phyloP scores from a whole-genome alignment of 2,113 vertebrate genomes.

The Notothenia rossii region DNA sequence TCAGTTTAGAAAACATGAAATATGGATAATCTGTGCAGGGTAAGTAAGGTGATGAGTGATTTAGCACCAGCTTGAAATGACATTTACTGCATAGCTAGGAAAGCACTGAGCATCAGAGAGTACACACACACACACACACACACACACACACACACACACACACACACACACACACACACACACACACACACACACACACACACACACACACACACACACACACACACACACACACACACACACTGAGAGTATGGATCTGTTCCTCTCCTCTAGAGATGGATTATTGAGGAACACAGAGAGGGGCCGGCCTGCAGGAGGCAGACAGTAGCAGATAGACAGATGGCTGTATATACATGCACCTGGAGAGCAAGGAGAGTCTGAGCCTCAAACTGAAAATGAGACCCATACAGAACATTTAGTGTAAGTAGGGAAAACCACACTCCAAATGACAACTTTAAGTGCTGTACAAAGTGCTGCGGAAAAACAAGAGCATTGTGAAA shows the following conservation, averaged over 20 bases:
- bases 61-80: constrained; percentile 41
- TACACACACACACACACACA: not conserved
- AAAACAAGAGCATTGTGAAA: constrained; percentile 63
- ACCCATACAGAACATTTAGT: constrained; percentile 50
- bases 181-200: not conserved
- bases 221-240: constrained; percentile 10
- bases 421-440: constrained; percentile 27
- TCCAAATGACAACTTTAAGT: constrained; percentile 66
- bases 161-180: constrained; percentile 2
- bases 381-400: constrained; percentile 59
- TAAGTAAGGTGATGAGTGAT: constrained; percentile 15
- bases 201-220: constrained; percentile 5
- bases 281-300: constrained; percentile 49
- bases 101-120: constrained; percentile 38
- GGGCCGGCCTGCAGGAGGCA: constrained; percentile 39
- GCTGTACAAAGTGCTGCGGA: constrained; percentile 44
- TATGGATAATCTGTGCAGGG: not conserved
- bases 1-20: constrained; percentile 25
- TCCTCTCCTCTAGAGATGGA: constrained; percentile 53
- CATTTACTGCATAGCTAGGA: constrained; percentile 45
- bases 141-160: not conserved
- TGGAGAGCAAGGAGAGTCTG: constrained; percentile 22
- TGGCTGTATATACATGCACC: constrained; percentile 20
- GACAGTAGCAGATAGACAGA: constrained; percentile 28
- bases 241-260: constrained; percentile 55